Evolutionary conservation across 2,888 invertebrate genomes (phyloP), one percentile per base, ranked within the genome.

Genomic region (Drosophila atroscutellata): DNA sequence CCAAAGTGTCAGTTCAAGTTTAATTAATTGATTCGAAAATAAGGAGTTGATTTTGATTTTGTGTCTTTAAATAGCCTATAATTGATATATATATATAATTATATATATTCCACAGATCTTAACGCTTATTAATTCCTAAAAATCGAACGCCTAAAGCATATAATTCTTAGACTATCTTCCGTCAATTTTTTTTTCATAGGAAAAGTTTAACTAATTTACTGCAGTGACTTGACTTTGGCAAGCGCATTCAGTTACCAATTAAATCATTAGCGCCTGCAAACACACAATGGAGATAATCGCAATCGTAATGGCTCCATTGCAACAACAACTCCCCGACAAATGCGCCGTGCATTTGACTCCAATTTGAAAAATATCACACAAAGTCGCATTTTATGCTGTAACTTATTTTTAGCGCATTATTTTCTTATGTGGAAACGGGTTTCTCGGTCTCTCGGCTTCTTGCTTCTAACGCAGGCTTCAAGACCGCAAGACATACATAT

Each of bases 341-440:
- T 45, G 65, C 47, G 28, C 54, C 56, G 55, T 47, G 57, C 51
- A 64, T 71, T 54, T 62, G 72, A 62, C 71, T 74, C 20, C 81
- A 67, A 76, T 72, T 79, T 60, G 55, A 67, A 68, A 45, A 86
- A 75, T 70, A 60, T 61, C 75, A 66, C 32, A 73, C 34, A 57
- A 45, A 45, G 15, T 45, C 58, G 64, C 72, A 72, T 63, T 72
- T 79, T 56, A 78, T 87, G 88, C 85, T 85, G 86, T 86, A 90
- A 85, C 77, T 75, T 83, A 80, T 90, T 85, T 90, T 90, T 82
- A 85, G 90, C 88, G 73, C 83, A 73, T 34, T 56, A 72, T 83
- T 75, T 64, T 72, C 47, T 49, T 37, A 15, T 24, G 18, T 69
- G 57, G 54, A 88, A 86, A 86, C 85, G 80, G 75, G 85, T 86